phyloP scores from a whole-genome alignment of 2,797 vertebrate genomes.

The Acrossocheilus wenchowensis region DNA sequence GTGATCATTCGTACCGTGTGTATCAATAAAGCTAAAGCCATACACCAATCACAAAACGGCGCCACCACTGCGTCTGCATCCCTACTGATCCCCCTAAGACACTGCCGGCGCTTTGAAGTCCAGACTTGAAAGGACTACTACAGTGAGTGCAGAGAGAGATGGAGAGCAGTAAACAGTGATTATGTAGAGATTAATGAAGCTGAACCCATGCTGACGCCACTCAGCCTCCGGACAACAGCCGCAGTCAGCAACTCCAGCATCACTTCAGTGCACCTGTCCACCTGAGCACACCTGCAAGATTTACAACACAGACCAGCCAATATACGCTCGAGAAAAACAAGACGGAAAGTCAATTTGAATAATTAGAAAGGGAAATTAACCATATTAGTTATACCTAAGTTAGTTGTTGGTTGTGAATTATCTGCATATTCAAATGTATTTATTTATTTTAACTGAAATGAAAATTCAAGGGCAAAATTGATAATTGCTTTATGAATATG shows the following conservation, averaged over 20 bases:
- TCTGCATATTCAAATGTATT: neutral
- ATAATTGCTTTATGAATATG: neutral
- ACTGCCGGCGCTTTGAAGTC: slow-evolving; percentile 76
- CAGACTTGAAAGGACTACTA: slow-evolving; percentile 77
- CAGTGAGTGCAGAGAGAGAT: slow-evolving; percentile 70
- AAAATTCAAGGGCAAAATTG: neutral
- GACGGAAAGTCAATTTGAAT: neutral
- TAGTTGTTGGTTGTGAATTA: neutral
- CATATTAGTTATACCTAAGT: neutral
- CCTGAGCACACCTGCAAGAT: slow-evolving; percentile 26
- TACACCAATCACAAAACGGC: slow-evolving; percentile 66
- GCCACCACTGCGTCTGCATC: slow-evolving; percentile 63
- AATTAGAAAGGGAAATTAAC: neutral
- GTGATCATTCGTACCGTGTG: slow-evolving; percentile 44
- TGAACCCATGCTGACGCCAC: slow-evolving; percentile 51
- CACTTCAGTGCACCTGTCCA: slow-evolving; percentile 3
- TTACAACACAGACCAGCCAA: neutral
- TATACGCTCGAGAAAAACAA: neutral
- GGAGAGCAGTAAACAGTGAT: slow-evolving; percentile 77
- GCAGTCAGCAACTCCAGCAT: slow-evolving; percentile 22
- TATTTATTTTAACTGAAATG: neutral
- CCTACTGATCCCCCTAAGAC: slow-evolving; percentile 73
- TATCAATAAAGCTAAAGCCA: slow-evolving; percentile 70
- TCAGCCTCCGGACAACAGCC: slow-evolving; percentile 25
- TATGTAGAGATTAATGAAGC: slow-evolving; percentile 79